A percentile compares a stretch with the other conserved stretches of the same genome.
These are phyloP conservation scores for Ylistrum balloti DNA, from an alignment of 1,140 invertebrate genomes.

Conservation along the genomic window DNA sequence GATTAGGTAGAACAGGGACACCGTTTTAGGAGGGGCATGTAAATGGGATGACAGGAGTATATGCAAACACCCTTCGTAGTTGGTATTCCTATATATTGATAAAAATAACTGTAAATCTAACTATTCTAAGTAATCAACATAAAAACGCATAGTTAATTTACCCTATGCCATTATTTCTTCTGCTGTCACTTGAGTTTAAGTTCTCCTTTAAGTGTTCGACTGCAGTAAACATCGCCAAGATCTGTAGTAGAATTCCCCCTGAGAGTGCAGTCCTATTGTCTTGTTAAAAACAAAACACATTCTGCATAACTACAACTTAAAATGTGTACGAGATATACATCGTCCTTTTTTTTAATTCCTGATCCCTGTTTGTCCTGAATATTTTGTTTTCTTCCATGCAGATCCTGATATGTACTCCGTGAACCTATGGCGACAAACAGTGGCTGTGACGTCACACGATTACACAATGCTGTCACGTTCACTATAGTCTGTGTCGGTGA, in stretches of 20 bases:
- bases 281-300: background rate
- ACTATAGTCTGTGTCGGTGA: no score
- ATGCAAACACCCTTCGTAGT: background rate
- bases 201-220: background rate
- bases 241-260: background rate
- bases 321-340: no score
- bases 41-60: no score
- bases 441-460: no score
- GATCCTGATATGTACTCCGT: background rate
- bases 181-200: background rate
- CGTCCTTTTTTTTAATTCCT: no score
- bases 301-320: no score
- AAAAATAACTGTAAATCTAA: background rate
- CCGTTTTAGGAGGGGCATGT: no score
- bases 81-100: background rate
- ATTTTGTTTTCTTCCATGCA: background rate
- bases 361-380: background rate
- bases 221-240: background rate
- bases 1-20: no score
- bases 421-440: background rate
- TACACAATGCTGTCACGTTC: no score
- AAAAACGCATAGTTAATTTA: background rate
- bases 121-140: background rate
- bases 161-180: background rate
- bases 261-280: background rate